Conservation (phyloP, 2,888 invertebrate genomes). For the Philereme transversata region DNA sequence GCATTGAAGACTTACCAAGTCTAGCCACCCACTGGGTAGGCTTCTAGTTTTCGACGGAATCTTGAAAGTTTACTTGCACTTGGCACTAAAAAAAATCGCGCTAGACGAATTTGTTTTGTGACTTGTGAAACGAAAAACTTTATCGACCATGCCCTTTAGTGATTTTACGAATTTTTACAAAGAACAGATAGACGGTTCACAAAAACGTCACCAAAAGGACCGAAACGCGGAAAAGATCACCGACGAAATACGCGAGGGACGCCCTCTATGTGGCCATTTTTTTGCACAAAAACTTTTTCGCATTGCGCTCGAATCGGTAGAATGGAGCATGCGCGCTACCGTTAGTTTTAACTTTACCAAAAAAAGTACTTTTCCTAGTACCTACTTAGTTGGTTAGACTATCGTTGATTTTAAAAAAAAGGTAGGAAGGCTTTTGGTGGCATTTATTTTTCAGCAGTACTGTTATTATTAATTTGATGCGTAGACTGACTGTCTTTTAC, state of each 20-base stretch:
- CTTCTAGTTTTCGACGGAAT: conserved; percentile 91
- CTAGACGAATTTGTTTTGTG: conserved; percentile 67
- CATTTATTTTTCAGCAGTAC: not conserved
- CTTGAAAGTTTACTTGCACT: conserved; percentile 88
- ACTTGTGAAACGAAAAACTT: conserved; percentile 72
- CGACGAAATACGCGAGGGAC: conserved; percentile 39
- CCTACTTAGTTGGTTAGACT: not conserved
- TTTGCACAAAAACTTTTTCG: conserved; percentile 15
- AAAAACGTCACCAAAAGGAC: conserved; percentile 74
- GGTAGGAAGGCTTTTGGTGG: not conserved
- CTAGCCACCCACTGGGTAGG: conserved; percentile 93
- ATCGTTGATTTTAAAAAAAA: not conserved
- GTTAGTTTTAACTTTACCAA: not conserved
- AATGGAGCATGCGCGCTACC: conserved; percentile 63
- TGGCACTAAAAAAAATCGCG: conserved; percentile 82
- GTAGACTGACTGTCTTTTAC: not conserved
- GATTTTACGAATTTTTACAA: conserved; percentile 37
- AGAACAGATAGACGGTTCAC: conserved; percentile 69
- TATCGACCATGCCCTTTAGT: conserved; percentile 69
- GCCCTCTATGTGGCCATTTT: conserved; percentile 56
- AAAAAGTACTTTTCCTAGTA: not conserved
- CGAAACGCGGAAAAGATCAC: conserved; percentile 43
- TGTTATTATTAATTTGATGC: not conserved
- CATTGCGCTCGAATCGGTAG: conserved; percentile 50
- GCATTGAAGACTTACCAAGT: conserved; percentile 81